Evolutionary conservation across 2,888 invertebrate species (phyloP).

Genomic region (Agriopis marginaria): DNA sequence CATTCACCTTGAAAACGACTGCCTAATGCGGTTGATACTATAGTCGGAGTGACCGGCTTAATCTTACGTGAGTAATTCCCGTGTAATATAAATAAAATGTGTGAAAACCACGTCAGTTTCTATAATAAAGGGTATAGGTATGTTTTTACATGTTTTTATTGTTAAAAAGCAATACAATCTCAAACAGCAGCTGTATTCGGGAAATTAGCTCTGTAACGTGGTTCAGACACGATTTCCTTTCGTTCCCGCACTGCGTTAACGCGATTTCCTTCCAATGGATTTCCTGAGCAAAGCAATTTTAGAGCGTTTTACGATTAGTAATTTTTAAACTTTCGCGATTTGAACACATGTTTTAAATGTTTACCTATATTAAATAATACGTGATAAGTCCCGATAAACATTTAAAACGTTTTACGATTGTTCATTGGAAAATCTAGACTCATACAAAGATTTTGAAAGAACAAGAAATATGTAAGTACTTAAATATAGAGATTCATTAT

Average conservation of each 20-base stretch:
- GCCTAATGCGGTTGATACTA: too few species aligned
- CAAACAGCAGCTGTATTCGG: slow-evolving; percentile 56
- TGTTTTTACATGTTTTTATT: background rate
- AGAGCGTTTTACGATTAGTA: slow-evolving; percentile 21
- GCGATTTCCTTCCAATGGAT: slow-evolving; percentile 60
- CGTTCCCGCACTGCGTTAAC: slow-evolving; percentile 59
- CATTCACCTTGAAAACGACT: too few species aligned
- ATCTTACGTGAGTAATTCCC: too few species aligned
- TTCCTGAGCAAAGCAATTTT: slow-evolving; percentile 39
- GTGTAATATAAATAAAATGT: too few species aligned
- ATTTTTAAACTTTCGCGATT: too few species aligned
- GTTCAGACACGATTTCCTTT: slow-evolving; percentile 77
- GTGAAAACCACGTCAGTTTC: too few species aligned
- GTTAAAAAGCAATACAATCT: slow-evolving; percentile 20
- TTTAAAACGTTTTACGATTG: slow-evolving; percentile 2
- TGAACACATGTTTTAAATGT: too few species aligned
- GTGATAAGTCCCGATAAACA: too few species aligned
- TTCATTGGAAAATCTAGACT: slow-evolving; percentile 5
- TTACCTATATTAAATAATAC: too few species aligned
- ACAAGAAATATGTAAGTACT: background rate
- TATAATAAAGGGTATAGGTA: too few species aligned
- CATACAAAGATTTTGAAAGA: background rate
- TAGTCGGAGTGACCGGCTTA: too few species aligned
- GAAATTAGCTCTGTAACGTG: slow-evolving; percentile 78
- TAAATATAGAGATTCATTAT: background rate